These are phyloP conservation scores for Hydraecia micacea DNA, from an alignment of 2,888 invertebrate species.

Conservation along the genomic window DNA sequence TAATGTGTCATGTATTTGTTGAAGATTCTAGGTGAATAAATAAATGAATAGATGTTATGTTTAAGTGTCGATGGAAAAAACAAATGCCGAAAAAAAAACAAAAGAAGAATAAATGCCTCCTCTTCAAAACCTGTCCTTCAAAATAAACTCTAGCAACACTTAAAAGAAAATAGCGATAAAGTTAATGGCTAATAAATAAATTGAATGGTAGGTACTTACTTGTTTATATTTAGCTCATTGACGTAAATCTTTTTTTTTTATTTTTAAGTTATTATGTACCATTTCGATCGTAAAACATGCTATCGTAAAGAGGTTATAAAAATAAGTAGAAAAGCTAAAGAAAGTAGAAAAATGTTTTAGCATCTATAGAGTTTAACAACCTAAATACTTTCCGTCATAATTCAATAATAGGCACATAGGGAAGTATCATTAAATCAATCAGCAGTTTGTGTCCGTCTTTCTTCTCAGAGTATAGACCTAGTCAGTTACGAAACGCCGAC, in stretches of 20 bases:
- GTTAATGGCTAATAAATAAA: constrained; percentile 10
- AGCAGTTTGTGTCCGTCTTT: not conserved
- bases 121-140: constrained; percentile 3
- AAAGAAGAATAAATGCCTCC: not conserved
- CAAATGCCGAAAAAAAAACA: no score
- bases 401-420: not conserved
- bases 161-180: not conserved
- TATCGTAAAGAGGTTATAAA: constrained; percentile 3
- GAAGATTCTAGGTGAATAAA: not conserved
- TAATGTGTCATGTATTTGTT: not conserved
- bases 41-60: not conserved
- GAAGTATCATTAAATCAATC: not conserved
- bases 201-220: not conserved
- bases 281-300: constrained; percentile 1
- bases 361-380: not conserved
- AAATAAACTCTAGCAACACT: not conserved
- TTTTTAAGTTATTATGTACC: not conserved
- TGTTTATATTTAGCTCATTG: not conserved
- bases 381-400: not conserved
- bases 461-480: no score
- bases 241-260: constrained; percentile 8
- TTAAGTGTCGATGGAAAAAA: no score
- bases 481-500: no score
- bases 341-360: constrained; percentile 1
- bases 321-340: not conserved